Evolutionary conservation across 2,888 invertebrate genomes (phyloP).

Genomic region (Torymus tubicola): DNA sequence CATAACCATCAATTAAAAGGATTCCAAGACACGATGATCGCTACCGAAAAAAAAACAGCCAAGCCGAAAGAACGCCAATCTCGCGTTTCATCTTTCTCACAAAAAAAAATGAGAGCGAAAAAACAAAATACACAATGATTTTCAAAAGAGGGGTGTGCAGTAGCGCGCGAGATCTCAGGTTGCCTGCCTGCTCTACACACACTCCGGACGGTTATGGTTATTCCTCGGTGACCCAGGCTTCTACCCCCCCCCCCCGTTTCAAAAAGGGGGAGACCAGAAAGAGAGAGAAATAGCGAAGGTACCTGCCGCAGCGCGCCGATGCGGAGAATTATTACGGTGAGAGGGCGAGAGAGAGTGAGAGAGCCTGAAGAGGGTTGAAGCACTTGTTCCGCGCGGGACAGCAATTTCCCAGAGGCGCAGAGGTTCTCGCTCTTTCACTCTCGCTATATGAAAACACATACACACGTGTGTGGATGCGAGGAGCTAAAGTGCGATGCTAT

Average conservation of each 20-base stretch:
- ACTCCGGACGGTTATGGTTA: neutral
- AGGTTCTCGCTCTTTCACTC: constrained; percentile 54
- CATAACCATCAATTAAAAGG: no score
- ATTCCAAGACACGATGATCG: no score
- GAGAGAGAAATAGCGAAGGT: constrained; percentile 34
- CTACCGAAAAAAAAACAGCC: no score
- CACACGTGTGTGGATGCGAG: neutral
- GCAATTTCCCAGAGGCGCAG: constrained; percentile 62
- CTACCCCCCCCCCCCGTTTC: no score
- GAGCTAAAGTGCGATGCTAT: no score
- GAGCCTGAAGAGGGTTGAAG: constrained; percentile 62
- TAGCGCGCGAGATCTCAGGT: constrained; percentile 9
- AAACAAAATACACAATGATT: constrained; percentile 18
- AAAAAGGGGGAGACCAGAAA: constrained; percentile 28
- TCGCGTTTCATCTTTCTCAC: no score
- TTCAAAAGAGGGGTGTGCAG: neutral
- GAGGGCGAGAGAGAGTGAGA: constrained; percentile 36
- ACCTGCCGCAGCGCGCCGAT: constrained; percentile 55
- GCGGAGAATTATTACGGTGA: constrained; percentile 59
- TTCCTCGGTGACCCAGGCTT: no score
- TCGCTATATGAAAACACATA: neutral
- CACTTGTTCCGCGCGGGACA: constrained; percentile 65
- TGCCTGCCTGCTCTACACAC: neutral
- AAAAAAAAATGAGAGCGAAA: no score
- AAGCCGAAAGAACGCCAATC: no score